Base-by-base conservation (phyloP, 2,888 invertebrate species). In the Mantis religiosa region DNA sequence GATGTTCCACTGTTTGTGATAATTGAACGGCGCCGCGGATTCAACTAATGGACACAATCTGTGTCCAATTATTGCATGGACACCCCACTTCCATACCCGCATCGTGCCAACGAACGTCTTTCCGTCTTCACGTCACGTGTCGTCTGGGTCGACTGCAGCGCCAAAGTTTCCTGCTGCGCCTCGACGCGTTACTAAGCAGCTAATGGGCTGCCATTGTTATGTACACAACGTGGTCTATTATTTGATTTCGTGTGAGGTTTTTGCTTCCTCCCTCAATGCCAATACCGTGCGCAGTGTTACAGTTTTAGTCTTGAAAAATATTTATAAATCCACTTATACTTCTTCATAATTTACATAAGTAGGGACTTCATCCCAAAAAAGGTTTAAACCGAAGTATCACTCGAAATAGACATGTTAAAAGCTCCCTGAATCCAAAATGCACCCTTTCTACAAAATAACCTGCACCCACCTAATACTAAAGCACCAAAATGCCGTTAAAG, bases 41-140 rank as follows among this genome's bases (percentile, higher is more conserved):
- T 28, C 81, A 71, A 81, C 86, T 86, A 86, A 86, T 86, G 86
- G 86, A 81, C 86, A 86, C 86, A 86, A 86, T 86, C 86, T 87
- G 87, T 82, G 87, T 82, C 86, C 86, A 86, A 86, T 86, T 86
- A 86, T 86, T 86, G 30, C 82, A 20, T 27, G 82, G 87, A 87
- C 82, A 34, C 82, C 81, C 30, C 82, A 81, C 82, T 71, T 4
- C n/a, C 54, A 15, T 3, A 2, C 30, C 54, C 54, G 54, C 54
- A 71, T 71, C 54, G 54, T 71, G 54, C 54, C n/a, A n/a, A n/a
- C n/a, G 1, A 71, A 15, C 54, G 54, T 71, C 54, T 71, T 71
- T 71, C 54, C 54, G 20, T 20, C 54, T 71, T 71, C 54, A 71
- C 20, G 54, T 71, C 54, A 71, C 54, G 54, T 71, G 54, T 71